Conservation (phyloP, 2,888 invertebrate genomes). For the Tigriopus californicus region DNA sequence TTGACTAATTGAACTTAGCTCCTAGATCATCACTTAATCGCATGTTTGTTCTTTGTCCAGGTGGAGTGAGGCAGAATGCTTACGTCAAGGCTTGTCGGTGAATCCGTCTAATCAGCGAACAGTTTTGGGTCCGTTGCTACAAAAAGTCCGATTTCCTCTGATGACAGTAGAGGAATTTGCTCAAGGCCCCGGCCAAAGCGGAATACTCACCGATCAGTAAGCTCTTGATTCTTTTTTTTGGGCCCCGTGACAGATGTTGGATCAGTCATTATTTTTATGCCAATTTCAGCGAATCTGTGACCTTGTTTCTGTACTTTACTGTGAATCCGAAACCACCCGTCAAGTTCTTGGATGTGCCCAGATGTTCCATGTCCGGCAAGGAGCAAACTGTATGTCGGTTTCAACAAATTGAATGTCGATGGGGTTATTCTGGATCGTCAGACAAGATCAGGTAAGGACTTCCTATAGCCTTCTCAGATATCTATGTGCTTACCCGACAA, state of each 20-base stretch:
- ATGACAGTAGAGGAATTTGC: constrained; percentile 75
- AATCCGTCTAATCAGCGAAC: constrained; percentile 46
- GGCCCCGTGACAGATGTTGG: not conserved
- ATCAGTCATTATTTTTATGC: no score
- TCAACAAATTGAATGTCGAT: constrained; percentile 53
- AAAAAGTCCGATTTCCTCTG: constrained; percentile 50
- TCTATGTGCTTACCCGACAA: no score
- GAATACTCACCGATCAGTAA: constrained; percentile 52
- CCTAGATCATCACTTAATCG: not conserved
- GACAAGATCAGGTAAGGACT: constrained; percentile 48
- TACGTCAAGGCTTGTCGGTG: constrained; percentile 41
- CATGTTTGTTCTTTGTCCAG: constrained; percentile 25
- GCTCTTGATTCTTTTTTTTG: constrained; percentile 22
- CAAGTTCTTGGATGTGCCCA: constrained; percentile 46
- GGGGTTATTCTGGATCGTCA: constrained; percentile 67
- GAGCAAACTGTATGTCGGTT: constrained; percentile 54
- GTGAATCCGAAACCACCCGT: constrained; percentile 56
- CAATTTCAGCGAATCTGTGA: constrained; percentile 42
- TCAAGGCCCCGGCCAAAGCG: constrained; percentile 50
- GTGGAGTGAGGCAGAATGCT: constrained; percentile 56
- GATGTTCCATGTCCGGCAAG: constrained; percentile 58
- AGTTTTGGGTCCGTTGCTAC: constrained; percentile 47
- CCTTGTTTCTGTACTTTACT: constrained; percentile 45
- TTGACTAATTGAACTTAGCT: not conserved
- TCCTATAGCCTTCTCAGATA: no score